Base-by-base conservation (phyloP, 2,797 vertebrate genomes). In the Eremophila alpestris region DNA sequence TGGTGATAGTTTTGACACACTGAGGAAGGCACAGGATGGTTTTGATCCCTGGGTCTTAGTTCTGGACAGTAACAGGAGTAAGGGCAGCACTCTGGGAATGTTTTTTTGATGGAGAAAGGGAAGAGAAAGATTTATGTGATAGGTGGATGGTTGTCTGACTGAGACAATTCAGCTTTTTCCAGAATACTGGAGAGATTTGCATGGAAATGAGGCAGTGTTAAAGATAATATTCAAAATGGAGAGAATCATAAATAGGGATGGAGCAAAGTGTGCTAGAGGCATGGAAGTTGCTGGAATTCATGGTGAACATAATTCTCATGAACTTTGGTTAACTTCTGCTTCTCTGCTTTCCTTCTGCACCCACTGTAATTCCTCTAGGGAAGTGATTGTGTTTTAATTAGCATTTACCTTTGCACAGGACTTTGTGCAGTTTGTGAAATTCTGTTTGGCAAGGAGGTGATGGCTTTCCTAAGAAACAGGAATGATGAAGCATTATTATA, bases 1-100 rank as follows among this genome's bases (percentile, higher is more conserved):
- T 75, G 83, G 36, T 97, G 95, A 90, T 80, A 68, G 80, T 78
- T 91, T 68, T 95, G 95, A 89, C 91, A 87, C 10, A 27, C 36
- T 73, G 84, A 54, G 58, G 83, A 83, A 81, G 87, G 90, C 93
- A 73, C 62, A 54, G 82, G 38, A 65, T 75, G 92, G 41, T 60
- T 97, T 97, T 96, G 92, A 91, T 96, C 83, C 60, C 45, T 80
- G 64, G 23, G 14, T 79, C 65, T 97, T 88, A 88, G 59, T 6
- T 10, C 20, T 15, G 29, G 74, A 59, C 38, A 23, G 63, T 70
- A 86, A 71, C 75, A 82, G 87, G 79, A 83, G 64, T 45, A 52
- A 92, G 75, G 86, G 19, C 62, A 88, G 24, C 32, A 24, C 64
- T 70, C 55, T n/a, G 62, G 54, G 67, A 52, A 64, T 69, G 7